Conservation (phyloP, 2,797 vertebrate species). For the Eupleurogrammus muticus region DNA sequence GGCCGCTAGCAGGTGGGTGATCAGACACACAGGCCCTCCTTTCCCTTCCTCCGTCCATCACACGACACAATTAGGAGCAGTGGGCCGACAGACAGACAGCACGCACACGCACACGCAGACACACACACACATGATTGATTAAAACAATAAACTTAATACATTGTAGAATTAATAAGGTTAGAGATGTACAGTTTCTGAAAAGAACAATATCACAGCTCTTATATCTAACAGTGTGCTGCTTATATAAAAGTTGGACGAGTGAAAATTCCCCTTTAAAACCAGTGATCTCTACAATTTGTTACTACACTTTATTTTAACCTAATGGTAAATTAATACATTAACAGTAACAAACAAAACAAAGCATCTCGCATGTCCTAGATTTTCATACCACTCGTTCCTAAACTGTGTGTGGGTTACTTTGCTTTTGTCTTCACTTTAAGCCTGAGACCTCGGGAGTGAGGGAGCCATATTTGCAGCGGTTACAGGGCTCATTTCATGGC, state of each 20-base stretch:
- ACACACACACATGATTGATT: neutral
- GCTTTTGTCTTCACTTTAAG: conserved; percentile 22
- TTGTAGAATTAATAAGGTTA: too few relatives aligned
- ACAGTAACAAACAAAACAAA: neutral
- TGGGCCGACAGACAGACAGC: conserved; percentile 52
- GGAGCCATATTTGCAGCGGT: conserved; percentile 24
- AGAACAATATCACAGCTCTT: too few relatives aligned
- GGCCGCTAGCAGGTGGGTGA: conserved; percentile 87
- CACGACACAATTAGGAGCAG: conserved; percentile 66
- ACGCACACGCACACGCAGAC: conserved; percentile 30
- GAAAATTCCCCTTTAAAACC: neutral
- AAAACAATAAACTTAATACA: too few relatives aligned
- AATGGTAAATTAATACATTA: neutral
- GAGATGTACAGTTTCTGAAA: too few relatives aligned
- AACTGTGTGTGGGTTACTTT: conserved; percentile 5
- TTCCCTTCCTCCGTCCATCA: conserved; percentile 62
- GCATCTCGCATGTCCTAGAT: neutral
- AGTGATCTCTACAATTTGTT: neutral
- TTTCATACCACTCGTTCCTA: neutral
- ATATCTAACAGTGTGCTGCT: too few relatives aligned
- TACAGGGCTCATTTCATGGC: conserved; percentile 39
- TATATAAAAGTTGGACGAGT: too few relatives aligned
- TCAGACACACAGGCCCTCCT: conserved; percentile 75
- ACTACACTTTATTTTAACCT: neutral
- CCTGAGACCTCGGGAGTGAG: conserved; percentile 5